Conservation (phyloP, 2,797 vertebrate species). For the Xiphorhynchus erythropygius region DNA sequence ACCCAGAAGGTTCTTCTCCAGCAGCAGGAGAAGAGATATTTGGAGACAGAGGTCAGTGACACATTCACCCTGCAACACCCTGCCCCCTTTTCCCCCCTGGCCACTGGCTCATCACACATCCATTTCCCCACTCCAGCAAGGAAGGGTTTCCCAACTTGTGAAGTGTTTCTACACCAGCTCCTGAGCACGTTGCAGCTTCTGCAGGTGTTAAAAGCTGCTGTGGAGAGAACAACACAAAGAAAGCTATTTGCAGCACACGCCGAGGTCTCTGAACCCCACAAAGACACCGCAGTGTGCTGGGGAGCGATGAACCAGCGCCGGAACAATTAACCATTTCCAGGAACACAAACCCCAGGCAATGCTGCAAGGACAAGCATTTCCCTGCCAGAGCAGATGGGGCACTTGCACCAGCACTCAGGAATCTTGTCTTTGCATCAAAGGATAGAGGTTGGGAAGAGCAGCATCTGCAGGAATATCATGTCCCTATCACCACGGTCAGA, state of each 20-base stretch:
- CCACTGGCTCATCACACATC: rapidly evolving
- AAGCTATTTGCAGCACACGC: background rate
- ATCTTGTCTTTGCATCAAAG: background rate
- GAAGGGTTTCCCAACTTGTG: background rate
- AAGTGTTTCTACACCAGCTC: background rate
- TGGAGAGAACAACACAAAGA: background rate
- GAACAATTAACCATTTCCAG: background rate
- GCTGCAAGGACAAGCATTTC: background rate
- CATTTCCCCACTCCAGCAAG: rapidly evolving
- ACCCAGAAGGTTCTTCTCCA: background rate
- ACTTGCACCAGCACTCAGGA: background rate
- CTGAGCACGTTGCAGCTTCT: background rate
- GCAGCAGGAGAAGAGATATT: background rate
- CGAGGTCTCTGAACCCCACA: background rate
- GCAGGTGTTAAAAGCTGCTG: background rate
- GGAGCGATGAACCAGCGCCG: rapidly evolving
- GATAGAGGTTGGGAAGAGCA: background rate
- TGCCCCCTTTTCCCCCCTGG: background rate
- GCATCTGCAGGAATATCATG: background rate
- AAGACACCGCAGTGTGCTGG: background rate
- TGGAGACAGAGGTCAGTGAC: background rate
- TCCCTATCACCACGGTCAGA: rapidly evolving
- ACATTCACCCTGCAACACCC: rapidly evolving
- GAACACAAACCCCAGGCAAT: background rate
- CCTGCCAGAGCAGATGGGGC: background rate